A percentile compares a stretch with the other conserved stretches of the same genome.
Evolutionary conservation across 1,140 invertebrate genomes (phyloP).

Genomic region (Atta colombica): DNA sequence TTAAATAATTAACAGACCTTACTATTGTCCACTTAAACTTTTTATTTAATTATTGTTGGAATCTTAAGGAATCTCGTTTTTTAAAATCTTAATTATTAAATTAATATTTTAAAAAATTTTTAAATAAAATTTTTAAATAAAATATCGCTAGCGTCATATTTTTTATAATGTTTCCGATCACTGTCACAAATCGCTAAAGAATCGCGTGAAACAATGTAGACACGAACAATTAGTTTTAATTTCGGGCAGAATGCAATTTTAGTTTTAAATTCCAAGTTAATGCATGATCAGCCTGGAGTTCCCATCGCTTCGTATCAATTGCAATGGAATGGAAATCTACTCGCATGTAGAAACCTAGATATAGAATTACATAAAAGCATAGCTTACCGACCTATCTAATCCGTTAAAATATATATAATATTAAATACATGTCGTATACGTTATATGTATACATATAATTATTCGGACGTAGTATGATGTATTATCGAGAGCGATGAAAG

Average conservation of each 20-base stretch:
- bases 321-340: slow-evolving; percentile 7
- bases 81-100: too few relatives aligned
- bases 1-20: too few relatives aligned
- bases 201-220: neutral
- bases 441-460: slow-evolving; percentile 5
- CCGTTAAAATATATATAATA: neutral
- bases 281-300: neutral
- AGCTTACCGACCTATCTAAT: slow-evolving; percentile 35
- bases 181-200: neutral
- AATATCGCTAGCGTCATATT: slow-evolving; percentile 19
- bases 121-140: too few relatives aligned
- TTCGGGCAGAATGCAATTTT: slow-evolving; percentile 73
- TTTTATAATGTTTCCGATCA: slow-evolving; percentile 26
- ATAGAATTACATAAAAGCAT: slow-evolving; percentile 17
- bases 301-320: slow-evolving; percentile 12
- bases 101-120: neutral
- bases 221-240: slow-evolving; percentile 2
- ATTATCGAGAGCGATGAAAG: neutral
- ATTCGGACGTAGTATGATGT: slow-evolving; percentile 2
- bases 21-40: too few relatives aligned
- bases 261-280: slow-evolving; percentile 51
- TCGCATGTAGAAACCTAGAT: neutral
- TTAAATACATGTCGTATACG: neutral
- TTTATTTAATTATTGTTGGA: neutral
- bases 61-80: too few relatives aligned